phyloP scores from a whole-genome alignment of 2,797 vertebrate species.

The Periparus ater region DNA sequence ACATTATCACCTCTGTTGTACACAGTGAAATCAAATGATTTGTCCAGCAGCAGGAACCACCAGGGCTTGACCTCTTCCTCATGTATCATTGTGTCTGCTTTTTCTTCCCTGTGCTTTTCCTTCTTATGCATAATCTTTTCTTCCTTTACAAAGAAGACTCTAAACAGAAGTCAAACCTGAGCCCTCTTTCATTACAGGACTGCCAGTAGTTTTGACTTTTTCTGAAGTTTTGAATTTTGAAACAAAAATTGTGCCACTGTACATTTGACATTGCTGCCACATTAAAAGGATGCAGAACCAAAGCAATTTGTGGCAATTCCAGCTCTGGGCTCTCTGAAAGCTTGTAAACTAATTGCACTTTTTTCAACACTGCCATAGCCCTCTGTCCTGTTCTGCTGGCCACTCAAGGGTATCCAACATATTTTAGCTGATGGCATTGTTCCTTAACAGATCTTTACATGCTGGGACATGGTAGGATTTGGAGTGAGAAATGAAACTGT shows the following conservation, averaged over 20 bases:
- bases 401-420: not conserved
- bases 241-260: not conserved
- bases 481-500: slow-evolving; percentile 21
- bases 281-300: not conserved
- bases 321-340: not conserved
- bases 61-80: not conserved
- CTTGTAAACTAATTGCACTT: not conserved
- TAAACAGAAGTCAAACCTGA: not conserved
- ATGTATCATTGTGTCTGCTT: rapidly evolving
- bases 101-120: not conserved
- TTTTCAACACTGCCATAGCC: not conserved
- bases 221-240: not conserved
- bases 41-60: not conserved
- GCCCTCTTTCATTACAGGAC: not conserved
- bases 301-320: not conserved
- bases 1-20: not conserved
- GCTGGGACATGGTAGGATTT: not conserved
- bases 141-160: not conserved
- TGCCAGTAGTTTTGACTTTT: not conserved
- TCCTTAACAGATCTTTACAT: slow-evolving; percentile 1
- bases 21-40: not conserved
- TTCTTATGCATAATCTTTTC: not conserved
- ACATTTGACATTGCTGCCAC: not conserved
- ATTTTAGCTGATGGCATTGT: not conserved
- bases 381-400: not conserved